Conservation (phyloP, 2,888 invertebrate species). For the Camptogramma bilineatum region DNA sequence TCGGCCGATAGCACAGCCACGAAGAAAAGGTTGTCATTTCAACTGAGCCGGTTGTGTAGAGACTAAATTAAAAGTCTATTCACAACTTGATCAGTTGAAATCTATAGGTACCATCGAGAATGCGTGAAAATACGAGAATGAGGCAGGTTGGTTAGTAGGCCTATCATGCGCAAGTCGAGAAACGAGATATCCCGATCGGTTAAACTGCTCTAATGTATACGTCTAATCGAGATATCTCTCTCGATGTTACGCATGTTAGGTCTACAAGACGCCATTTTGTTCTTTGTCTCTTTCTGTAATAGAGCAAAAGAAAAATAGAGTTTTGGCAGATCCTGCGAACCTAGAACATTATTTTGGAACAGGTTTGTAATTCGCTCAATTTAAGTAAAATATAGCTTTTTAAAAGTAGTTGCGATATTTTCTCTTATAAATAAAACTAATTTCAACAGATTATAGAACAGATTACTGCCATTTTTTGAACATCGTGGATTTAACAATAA, state of each 20-base stretch:
- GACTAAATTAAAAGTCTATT: background rate
- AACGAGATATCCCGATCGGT: too few relatives aligned
- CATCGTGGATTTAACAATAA: background rate
- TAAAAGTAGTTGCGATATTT: slow-evolving; percentile 6
- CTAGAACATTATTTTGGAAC: background rate
- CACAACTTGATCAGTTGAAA: background rate
- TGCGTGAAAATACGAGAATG: too few relatives aligned
- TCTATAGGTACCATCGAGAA: too few relatives aligned
- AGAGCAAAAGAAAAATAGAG: background rate
- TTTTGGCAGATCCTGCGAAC: background rate
- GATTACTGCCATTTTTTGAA: slow-evolving; percentile 9
- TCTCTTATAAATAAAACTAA: background rate
- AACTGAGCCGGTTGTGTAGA: background rate
- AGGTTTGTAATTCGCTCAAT: slow-evolving; percentile 13
- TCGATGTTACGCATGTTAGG: too few relatives aligned
- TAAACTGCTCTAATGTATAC: too few relatives aligned
- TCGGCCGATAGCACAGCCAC: slow-evolving; percentile 7
- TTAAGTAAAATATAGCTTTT: slow-evolving; percentile 7
- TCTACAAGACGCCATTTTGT: slow-evolving; percentile 4
- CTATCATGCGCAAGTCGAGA: too few relatives aligned
- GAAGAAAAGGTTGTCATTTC: background rate
- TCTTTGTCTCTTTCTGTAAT: background rate
- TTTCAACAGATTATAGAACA: background rate
- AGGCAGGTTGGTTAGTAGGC: too few relatives aligned
- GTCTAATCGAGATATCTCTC: too few relatives aligned